phyloP scores from a whole-genome alignment of 2,888 invertebrate genomes.

The Melanotus villosus region DNA sequence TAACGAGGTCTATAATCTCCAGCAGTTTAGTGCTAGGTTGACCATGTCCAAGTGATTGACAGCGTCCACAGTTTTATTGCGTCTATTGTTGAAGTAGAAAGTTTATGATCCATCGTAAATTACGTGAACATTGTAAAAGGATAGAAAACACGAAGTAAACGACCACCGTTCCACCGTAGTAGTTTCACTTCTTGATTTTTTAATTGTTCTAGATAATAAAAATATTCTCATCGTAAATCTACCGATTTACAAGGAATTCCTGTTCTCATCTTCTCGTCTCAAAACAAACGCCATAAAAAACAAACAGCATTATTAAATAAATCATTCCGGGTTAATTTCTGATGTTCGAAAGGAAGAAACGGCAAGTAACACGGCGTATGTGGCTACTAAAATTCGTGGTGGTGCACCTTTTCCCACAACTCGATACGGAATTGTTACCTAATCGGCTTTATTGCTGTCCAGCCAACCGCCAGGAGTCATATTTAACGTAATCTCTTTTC shows the following conservation, averaged over 20 bases:
- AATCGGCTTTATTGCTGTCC: not conserved
- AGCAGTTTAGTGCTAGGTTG: slow-evolving; percentile 44
- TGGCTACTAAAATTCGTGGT: too few relatives aligned
- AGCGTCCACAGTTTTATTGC: slow-evolving; percentile 47
- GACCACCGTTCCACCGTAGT: not conserved
- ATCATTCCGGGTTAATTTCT: too few relatives aligned
- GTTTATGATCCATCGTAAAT: slow-evolving; percentile 43
- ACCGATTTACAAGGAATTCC: too few relatives aligned
- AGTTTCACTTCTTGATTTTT: slow-evolving; percentile 8
- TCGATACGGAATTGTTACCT: slow-evolving; percentile 10
- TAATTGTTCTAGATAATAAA: not conserved
- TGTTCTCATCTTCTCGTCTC: too few relatives aligned
- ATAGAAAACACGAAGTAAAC: not conserved
- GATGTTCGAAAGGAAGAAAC: too few relatives aligned
- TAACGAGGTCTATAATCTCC: slow-evolving; percentile 46
- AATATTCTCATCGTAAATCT: too few relatives aligned
- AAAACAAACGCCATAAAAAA: too few relatives aligned
- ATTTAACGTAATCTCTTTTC: slow-evolving; percentile 11
- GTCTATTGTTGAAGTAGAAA: slow-evolving; percentile 47
- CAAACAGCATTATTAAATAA: too few relatives aligned
- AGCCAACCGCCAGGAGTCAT: slow-evolving; percentile 5
- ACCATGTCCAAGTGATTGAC: slow-evolving; percentile 44
- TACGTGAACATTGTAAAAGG: slow-evolving; percentile 10
- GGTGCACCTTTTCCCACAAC: slow-evolving; percentile 10
- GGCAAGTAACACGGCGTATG: too few relatives aligned